These are phyloP conservation scores for Epinephelus awoara DNA, from an alignment of 2,797 vertebrate species.

Conservation along the genomic window DNA sequence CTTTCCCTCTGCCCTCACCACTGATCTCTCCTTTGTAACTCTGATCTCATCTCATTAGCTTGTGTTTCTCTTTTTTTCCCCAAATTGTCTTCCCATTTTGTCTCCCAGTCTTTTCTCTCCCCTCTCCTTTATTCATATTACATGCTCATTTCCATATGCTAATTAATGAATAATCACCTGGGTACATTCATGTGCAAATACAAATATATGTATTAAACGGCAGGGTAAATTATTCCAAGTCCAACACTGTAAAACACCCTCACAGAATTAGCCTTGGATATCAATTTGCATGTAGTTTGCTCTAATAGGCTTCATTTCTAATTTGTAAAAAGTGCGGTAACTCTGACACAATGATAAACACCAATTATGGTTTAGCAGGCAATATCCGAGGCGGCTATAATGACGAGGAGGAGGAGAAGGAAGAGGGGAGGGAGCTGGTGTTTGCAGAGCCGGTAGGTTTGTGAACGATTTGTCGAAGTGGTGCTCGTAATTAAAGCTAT, in stretches of 20 bases:
- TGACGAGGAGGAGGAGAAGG: slow-evolving; percentile 60
- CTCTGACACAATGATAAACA: slow-evolving; percentile 84
- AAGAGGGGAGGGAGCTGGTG: slow-evolving; percentile 44
- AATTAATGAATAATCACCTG: slow-evolving; percentile 86
- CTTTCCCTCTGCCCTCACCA: slow-evolving; percentile 29
- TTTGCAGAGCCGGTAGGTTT: slow-evolving; percentile 68
- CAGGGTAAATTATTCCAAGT: slow-evolving; percentile 77
- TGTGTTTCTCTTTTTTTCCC: slow-evolving; percentile 57
- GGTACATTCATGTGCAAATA: slow-evolving; percentile 86
- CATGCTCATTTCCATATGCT: slow-evolving; percentile 85
- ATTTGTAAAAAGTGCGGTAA: slow-evolving; percentile 84
- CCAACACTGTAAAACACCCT: slow-evolving; percentile 75
- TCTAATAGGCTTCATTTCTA: slow-evolving; percentile 82
- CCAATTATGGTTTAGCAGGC: slow-evolving; percentile 80
- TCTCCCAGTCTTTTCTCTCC: slow-evolving; percentile 60
- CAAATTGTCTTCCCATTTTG: slow-evolving; percentile 68
- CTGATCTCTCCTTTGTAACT: slow-evolving; percentile 58
- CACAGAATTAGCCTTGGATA: slow-evolving; percentile 81
- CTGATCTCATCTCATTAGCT: slow-evolving; percentile 79
- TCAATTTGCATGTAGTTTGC: slow-evolving; percentile 83
- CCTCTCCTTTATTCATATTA: slow-evolving; percentile 79
- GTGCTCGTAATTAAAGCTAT: slow-evolving; percentile 83
- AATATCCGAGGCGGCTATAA: slow-evolving; percentile 79
- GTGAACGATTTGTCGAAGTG: slow-evolving; percentile 80
- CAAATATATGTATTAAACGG: slow-evolving; percentile 81